A percentile compares a stretch with the other conserved stretches of the same genome.
phyloP scores from a whole-genome alignment of 1,140 invertebrate genomes.

The Ips nitidus region DNA sequence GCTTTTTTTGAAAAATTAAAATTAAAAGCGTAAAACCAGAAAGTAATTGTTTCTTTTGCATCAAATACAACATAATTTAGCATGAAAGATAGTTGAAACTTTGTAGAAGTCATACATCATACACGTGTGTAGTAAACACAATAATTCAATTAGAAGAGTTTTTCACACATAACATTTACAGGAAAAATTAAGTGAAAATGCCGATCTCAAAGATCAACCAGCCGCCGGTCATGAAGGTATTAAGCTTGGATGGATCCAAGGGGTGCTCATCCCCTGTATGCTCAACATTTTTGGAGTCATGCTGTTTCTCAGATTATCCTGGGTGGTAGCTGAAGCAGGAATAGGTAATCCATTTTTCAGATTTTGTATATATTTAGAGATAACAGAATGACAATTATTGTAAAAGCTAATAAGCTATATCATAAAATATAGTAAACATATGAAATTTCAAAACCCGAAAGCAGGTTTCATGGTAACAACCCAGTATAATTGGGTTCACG shows the following conservation, averaged over 20 bases:
- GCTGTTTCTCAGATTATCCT: constrained; percentile 82
- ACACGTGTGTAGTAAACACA: background rate
- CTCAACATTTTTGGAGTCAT: constrained; percentile 88
- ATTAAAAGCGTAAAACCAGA: too few species aligned
- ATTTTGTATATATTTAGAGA: background rate
- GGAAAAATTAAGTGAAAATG: constrained; percentile 27
- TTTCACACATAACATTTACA: background rate
- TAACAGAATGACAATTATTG: too few species aligned
- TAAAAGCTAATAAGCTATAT: too few species aligned
- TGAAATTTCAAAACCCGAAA: too few species aligned
- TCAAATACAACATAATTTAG: too few species aligned
- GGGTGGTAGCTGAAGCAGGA: constrained; percentile 82
- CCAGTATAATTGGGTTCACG: constrained; percentile 10
- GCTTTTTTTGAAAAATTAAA: too few species aligned
- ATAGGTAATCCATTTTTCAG: constrained; percentile 56
- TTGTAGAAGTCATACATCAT: too few species aligned
- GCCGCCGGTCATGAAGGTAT: constrained; percentile 54
- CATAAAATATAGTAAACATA: too few species aligned
- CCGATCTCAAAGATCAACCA: constrained; percentile 22
- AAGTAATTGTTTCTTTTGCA: too few species aligned
- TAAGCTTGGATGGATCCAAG: constrained; percentile 84
- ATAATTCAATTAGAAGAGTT: background rate
- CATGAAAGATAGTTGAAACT: too few species aligned
- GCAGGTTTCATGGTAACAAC: background rate
- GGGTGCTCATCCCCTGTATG: constrained; percentile 80